Base-by-base conservation (phyloP, 2,888 invertebrate genomes). In the Yponomeuta plumbellus region DNA sequence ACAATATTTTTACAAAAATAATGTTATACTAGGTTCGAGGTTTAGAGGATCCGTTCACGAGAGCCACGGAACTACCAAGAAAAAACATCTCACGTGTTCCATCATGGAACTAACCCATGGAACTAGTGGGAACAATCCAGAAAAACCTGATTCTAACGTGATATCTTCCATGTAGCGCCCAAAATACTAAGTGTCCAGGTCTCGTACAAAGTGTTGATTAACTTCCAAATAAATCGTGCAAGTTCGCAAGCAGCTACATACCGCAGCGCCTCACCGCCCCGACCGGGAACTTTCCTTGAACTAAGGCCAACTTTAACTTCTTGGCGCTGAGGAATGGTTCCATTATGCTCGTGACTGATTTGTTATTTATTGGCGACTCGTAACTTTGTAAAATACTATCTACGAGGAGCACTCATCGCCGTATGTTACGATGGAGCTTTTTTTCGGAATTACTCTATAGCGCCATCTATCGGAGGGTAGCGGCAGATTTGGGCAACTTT, bases 341-440 rank as follows among this genome's bases (percentile, higher is more conserved):
- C 83, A 84, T 85, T 86, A 84, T 85, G 84, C 81, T 79, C 73
- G 81, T 79, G 86, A 85, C 85, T 86, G 85, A 87, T 87, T 85
- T 81, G 81, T 85, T 85, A 86, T 87, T 86, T 86, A 86, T 87
- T 83, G 80, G 79, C 75, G 81, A 76, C 80, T 80, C 83, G 80
- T 80, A 81, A 75, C 76, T 63, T 39, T 56, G 66, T 56, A 57
- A 66, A 63, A 66, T 66, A 63, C 63, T 62, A 62, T 13, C 26
- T 52, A 17, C 44, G 13, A 17, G 44, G 17, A 11, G 17, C n/a
- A 34, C 26, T 26, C 39, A 63, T 63, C 40, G 20, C 44, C 44
- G 63, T 40, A 63, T 20, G 63, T 61, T 34, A 26, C n/a, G 11
- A 13, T 52, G 44, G 13, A 17, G 17, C 4, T 13, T 52, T 52